phyloP scores from a whole-genome alignment of 37 sponge, comb jelly and placozoan genomes.

The Axinella damicornis region DNA sequence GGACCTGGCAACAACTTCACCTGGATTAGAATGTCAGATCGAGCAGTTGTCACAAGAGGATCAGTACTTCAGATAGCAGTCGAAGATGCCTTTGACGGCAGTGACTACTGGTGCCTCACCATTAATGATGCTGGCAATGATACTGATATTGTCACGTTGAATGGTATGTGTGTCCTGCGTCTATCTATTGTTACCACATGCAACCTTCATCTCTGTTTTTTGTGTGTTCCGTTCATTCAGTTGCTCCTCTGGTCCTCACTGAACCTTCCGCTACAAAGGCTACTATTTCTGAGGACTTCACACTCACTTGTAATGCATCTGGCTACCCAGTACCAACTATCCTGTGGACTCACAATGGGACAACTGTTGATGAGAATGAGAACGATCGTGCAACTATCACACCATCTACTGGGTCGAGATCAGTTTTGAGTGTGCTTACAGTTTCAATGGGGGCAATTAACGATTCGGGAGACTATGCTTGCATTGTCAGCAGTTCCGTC shows the following conservation, averaged over 20 bases:
- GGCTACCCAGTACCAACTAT: slow-evolving; percentile 59
- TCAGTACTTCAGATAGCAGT: neutral
- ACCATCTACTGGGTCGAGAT: neutral
- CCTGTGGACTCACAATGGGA: slow-evolving; percentile 57
- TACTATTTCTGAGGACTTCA: neutral
- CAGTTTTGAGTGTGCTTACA: slow-evolving; percentile 40
- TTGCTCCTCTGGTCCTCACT: slow-evolving; percentile 12
- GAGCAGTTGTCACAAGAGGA: neutral
- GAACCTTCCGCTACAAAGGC: slow-evolving; percentile 20
- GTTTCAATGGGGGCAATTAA: slow-evolving; percentile 15
- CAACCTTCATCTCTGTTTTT: neutral
- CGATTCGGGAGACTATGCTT: slow-evolving; percentile 60
- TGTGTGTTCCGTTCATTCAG: slow-evolving; percentile 19
- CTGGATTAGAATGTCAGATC: slow-evolving; percentile 33
- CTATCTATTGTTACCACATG: too few relatives aligned
- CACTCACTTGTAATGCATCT: slow-evolving; percentile 50
- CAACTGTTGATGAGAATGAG: slow-evolving; percentile 11
- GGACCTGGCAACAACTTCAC: slow-evolving; percentile 62
- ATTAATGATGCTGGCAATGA: slow-evolving; percentile 40
- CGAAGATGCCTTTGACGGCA: neutral
- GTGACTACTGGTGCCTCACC: slow-evolving; percentile 12
- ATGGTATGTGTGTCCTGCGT: neutral
- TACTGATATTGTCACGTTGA: neutral
- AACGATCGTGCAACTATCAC: neutral
- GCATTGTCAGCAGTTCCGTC: slow-evolving; percentile 4